Conservation (phyloP, 2,797 vertebrate species). For the Scolopax rusticola region DNA sequence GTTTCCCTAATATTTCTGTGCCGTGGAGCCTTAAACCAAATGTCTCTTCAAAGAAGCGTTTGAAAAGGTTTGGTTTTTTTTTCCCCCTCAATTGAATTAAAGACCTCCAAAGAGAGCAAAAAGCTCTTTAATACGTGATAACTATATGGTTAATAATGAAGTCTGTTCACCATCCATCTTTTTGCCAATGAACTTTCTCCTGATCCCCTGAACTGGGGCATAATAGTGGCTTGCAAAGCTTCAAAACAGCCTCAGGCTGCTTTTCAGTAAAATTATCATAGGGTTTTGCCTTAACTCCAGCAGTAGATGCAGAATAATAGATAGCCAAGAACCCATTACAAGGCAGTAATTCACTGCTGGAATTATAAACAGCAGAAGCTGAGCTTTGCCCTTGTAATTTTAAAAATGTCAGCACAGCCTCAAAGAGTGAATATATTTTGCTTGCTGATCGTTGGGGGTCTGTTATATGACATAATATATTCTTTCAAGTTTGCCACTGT, state of each 20-base stretch:
- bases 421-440: conserved; percentile 43
- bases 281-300: conserved; percentile 26
- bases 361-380: conserved; percentile 56
- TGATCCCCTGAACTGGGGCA: not conserved
- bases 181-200: conserved; percentile 35
- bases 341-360: conserved; percentile 51
- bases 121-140: not conserved
- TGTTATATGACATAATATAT: conserved; percentile 4
- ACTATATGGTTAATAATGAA: conserved; percentile 17
- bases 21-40: not conserved
- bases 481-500: conserved; percentile 45
- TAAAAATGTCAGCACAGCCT: conserved; percentile 40
- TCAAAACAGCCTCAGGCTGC: conserved; percentile 51
- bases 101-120: not conserved
- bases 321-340: conserved; percentile 43
- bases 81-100: not conserved
- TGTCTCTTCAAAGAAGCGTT: not conserved
- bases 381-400: conserved; percentile 60
- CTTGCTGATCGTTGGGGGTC: conserved; percentile 33
- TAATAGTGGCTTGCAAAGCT: conserved; percentile 33
- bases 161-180: not conserved
- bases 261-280: conserved; percentile 55
- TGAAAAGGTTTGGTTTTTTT: not conserved
- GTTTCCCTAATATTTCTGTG: not conserved
- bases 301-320: conserved; percentile 45